Evolutionary conservation across 2,888 invertebrate species (phyloP).

Genomic region (Schrankia costaestrigalis): DNA sequence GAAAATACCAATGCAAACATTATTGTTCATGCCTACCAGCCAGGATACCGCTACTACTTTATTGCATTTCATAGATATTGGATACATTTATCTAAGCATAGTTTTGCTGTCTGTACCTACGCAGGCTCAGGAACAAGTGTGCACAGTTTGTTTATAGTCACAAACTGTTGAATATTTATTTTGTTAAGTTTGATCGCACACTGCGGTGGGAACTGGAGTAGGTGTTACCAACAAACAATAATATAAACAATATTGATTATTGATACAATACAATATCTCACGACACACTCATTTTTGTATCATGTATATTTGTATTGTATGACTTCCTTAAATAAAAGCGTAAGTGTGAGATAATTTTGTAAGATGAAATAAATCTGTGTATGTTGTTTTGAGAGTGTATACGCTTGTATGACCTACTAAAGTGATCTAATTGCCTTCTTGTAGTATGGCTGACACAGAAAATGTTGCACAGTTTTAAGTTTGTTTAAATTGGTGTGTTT

Average conservation of each 20-base stretch:
- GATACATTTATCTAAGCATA: too few relatives aligned
- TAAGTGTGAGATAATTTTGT: constrained; percentile 20
- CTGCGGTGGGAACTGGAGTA: constrained; percentile 63
- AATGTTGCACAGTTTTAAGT: too few relatives aligned
- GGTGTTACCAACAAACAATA: constrained; percentile 45
- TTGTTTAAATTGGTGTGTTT: too few relatives aligned
- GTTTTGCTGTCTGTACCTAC: constrained; percentile 40
- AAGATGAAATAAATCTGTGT: constrained; percentile 7
- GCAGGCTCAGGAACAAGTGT: constrained; percentile 52
- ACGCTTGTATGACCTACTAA: too few relatives aligned
- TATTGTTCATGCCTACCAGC: too few relatives aligned
- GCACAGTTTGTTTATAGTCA: constrained; percentile 66
- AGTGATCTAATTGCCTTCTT: too few relatives aligned
- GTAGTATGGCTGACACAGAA: too few relatives aligned
- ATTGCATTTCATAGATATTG: too few relatives aligned
- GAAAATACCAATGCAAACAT: too few relatives aligned
- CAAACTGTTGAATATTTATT: constrained; percentile 77
- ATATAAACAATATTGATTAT: constrained; percentile 44
- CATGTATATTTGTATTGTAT: too few relatives aligned
- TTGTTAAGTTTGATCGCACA: constrained; percentile 73
- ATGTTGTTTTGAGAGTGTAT: constrained; percentile 3
- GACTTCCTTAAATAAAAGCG: constrained; percentile 24
- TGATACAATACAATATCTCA: constrained; percentile 32
- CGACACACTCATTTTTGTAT: constrained; percentile 20
- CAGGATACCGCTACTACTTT: too few relatives aligned